These are phyloP conservation scores for Musca vetustissima DNA, from an alignment of 1,140 invertebrate genomes.

Conservation along the genomic window DNA sequence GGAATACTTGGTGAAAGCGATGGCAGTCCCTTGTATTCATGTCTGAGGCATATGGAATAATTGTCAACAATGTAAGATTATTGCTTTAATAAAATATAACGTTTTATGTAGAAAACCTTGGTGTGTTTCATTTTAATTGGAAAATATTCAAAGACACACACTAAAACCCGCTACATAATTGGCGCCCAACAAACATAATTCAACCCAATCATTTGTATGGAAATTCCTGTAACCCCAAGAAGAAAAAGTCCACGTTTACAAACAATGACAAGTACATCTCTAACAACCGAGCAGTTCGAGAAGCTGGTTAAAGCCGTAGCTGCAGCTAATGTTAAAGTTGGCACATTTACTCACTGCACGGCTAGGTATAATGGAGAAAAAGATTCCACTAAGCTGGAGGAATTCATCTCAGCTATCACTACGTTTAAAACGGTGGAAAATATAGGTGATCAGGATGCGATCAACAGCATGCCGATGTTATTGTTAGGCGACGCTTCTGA, in stretches of 20 bases:
- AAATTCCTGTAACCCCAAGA: neutral
- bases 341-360: constrained; percentile 27
- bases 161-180: no score
- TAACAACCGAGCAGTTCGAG: constrained; percentile 9
- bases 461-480: constrained; percentile 35
- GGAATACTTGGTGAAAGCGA: no score
- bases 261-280: neutral
- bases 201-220: no score
- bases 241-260: constrained; percentile 11
- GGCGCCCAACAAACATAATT: no score
- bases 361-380: constrained; percentile 27
- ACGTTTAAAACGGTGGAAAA: constrained; percentile 31
- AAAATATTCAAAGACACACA: no score
- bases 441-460: constrained; percentile 33
- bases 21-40: no score
- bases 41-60: no score
- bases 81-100: no score
- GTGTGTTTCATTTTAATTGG: no score
- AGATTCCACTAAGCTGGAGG: constrained; percentile 28
- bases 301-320: neutral
- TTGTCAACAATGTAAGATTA: no score
- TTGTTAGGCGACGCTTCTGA: constrained; percentile 25
- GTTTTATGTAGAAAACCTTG: no score
- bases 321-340: constrained; percentile 6
- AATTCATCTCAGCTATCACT: constrained; percentile 34